Percentiles rank a stretch among this genome's conserved stretches.
Conservation (phyloP, 1,140 invertebrate genomes). For the Pseudomyrmex pallidus region DNA sequence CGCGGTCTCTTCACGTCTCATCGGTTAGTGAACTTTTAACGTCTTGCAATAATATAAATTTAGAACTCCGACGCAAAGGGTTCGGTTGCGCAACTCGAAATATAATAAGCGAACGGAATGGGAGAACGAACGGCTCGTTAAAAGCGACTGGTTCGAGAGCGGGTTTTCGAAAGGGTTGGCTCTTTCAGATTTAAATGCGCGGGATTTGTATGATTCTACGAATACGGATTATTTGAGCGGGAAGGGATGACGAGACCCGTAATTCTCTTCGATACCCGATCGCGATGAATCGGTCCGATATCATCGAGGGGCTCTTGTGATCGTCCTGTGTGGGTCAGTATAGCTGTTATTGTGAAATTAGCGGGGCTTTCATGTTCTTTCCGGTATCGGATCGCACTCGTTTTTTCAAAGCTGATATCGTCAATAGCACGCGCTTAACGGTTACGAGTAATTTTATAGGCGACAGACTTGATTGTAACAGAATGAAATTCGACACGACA, state of each 20-base stretch:
- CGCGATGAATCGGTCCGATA: not conserved
- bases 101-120: not conserved
- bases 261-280: conserved; percentile 12
- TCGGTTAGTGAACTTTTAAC: conserved; percentile 2
- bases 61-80: not conserved
- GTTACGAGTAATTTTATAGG: conserved; percentile 15
- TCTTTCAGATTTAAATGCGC: conserved; percentile 48
- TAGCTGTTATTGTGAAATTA: conserved; percentile 53
- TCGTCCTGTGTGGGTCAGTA: conserved; percentile 20
- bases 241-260: not conserved
- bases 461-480: not conserved
- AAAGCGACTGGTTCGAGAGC: conserved; percentile 10
- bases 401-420: not conserved
- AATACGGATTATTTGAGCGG: conserved; percentile 25
- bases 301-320: conserved; percentile 33
- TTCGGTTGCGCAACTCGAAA: conserved; percentile 21
- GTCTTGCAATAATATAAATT: conserved; percentile 4
- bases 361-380: conserved; percentile 35
- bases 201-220: conserved; percentile 25
- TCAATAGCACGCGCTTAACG: conserved; percentile 5
- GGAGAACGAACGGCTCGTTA: conserved; percentile 37
- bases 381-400: not conserved
- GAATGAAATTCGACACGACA: not conserved
- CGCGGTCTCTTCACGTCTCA: too few relatives aligned
- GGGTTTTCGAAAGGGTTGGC: conserved; percentile 32